Evolutionary conservation across 1,140 invertebrate species (phyloP), one percentile per base, ranked within the genome.

Genomic region (Spodoptera litura): DNA sequence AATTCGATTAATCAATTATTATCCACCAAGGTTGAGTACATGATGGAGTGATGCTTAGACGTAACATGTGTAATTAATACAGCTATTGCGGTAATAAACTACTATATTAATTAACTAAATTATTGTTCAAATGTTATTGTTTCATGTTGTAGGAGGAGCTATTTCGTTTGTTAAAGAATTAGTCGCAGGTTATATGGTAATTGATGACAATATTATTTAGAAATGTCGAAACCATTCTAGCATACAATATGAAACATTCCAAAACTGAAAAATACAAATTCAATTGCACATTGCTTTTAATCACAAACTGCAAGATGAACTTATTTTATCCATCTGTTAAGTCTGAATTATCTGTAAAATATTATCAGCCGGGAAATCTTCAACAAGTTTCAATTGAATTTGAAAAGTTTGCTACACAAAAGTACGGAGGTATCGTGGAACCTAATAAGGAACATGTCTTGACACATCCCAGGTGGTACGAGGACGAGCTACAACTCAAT

Each of bases 1-100:
- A 55, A 71, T 71, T 53, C 51, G 4, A 55, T 71, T 55, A 71
- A 71, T 55, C 68, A 55, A 66, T 27, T 71, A 71, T 38, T 53
- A 55, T 53, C 27, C 51, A 71, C 55, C 51, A 71, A 71, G 51
- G 52, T 11, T 8, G 13, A 35, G 52, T 4, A 15, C 3, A 35
- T 55, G 27, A 55, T 35, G 52, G 27, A 55, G 52, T 38, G 68
- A 31, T 11, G 55, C 68, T 31, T 53, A 55, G 55, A 13, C 27
- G 56, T 35, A 35, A 53, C 11, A 49, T 31, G 25, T 52, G 49
- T 68, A 68, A 68, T 51, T 68, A 44, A 64, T 64, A 51, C 15
- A 66, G 1, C 64, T 52, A 27, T 31, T 27, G 11, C 38, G 20
- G 31, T 64, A 13, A 64, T 64, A 44, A 44, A 9, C 38, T 44